Evolutionary conservation across 2,888 invertebrate genomes (phyloP), one percentile per base, ranked within the genome.

Genomic region (Tetheella fluctuosa): DNA sequence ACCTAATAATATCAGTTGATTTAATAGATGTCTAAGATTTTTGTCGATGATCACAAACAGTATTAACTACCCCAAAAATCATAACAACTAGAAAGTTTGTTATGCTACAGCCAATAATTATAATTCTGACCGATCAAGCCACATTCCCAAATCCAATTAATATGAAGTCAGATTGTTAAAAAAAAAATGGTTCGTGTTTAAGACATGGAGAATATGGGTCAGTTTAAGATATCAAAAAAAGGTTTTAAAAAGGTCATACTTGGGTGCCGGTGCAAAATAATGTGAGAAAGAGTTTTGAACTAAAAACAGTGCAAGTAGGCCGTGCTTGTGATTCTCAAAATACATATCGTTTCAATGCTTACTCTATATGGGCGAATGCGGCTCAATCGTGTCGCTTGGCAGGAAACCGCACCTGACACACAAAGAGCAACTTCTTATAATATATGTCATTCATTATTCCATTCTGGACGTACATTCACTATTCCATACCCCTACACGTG

Each of bases 331-430:
- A 74, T 74, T 74, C 71, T 75, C 62, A 66, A 65, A 64, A 63
- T 69, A 72, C 77, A 73, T 71, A 69, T 71, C 61, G 64, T 75
- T 62, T 73, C 68, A 81, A 88, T 90, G 90, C 91, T 91, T 91
- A 91, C 91, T 90, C 89, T 91, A 91, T 85, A 91, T 89, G 77
- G 91, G 90, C 82, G 91, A 90, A 88, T 90, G 90, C 80, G 90
- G 90, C 86, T 91, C 90, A 87, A 90, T 90, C 85, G 90, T 86
- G 86, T 91, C 91, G 84, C 86, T 89, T 76, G 91, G 91, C 90
- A 90, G 91, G 91, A 91, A 91, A 77, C 91, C 90, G 91, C 91
- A 91, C 85, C 91, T 91, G 91, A 85, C 87, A 91, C 83, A 87
- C 77, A 89, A 77, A 90, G 79, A 88, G 78, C 78, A 86, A 77